These are phyloP conservation scores for Pangasius krempfi DNA, from an alignment of 2,797 vertebrate species.

Conservation along the genomic window DNA sequence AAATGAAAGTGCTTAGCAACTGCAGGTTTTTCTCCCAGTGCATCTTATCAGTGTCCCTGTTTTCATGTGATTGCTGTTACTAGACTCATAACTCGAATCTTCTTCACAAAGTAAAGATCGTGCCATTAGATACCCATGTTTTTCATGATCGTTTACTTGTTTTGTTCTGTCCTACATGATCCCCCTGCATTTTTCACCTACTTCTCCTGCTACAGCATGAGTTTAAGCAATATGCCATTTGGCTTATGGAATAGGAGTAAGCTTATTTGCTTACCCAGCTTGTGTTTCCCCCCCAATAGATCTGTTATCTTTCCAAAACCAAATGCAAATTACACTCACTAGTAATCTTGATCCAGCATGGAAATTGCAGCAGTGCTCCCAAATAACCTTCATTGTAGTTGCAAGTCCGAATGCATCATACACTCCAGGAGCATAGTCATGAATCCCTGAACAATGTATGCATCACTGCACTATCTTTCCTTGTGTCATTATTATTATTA, in stretches of 20 bases:
- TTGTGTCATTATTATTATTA: not conserved
- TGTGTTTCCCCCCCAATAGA: not conserved
- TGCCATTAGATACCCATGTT: not conserved
- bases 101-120: not conserved
- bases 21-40: not conserved
- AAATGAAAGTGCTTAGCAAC: not conserved
- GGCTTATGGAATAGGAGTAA: not conserved
- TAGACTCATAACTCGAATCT: not conserved
- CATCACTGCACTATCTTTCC: not conserved
- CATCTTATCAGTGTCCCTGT: not conserved
- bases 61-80: not conserved
- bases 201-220: not conserved
- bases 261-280: slow-evolving; percentile 43
- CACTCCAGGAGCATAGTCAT: not conserved
- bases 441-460: not conserved
- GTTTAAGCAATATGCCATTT: not conserved
- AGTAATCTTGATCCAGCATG: not conserved
- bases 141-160: not conserved
- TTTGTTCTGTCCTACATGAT: too few species aligned
- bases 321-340: slow-evolving; percentile 38
- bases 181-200: not conserved
- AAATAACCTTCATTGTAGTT: not conserved
- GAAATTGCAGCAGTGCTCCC: slow-evolving; percentile 10
- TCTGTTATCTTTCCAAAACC: slow-evolving; percentile 12
- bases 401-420: not conserved